Conservation (phyloP, 2,888 invertebrate genomes). For the Cephus spinipes region DNA sequence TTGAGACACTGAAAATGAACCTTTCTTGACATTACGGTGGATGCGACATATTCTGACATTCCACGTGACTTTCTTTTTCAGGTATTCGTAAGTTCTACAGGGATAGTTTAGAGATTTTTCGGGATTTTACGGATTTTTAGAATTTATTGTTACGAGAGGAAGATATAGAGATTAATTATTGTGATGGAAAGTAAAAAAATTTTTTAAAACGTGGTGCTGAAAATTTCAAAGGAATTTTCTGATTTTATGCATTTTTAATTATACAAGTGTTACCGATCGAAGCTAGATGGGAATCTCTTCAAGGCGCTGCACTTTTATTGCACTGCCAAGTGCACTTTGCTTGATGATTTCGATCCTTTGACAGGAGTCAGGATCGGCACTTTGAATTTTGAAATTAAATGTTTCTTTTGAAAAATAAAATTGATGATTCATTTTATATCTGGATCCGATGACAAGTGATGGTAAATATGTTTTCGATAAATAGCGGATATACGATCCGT, state of each 20-base stretch:
- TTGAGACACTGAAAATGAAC: slow-evolving; percentile 31
- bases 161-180: neutral
- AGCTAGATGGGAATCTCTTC: neutral
- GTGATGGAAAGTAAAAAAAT: neutral
- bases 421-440: neutral
- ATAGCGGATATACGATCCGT: neutral
- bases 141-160: neutral
- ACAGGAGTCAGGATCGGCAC: neutral
- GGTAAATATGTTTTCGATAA: too few species aligned
- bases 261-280: neutral
- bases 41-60: neutral
- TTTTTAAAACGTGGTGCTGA: neutral
- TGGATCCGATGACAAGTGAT: neutral
- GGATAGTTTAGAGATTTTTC: neutral
- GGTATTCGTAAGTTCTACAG: too few species aligned
- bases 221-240: neutral
- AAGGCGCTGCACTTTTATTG: neutral
- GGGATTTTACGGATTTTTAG: neutral
- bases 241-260: neutral
- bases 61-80: neutral
- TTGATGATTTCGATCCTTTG: neutral
- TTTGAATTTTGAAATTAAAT: neutral
- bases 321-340: neutral
- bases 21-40: slow-evolving; percentile 37
- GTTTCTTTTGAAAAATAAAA: neutral